Evolutionary conservation across 2,113 vertebrate species (phyloP), one percentile per base, ranked within the genome.

Genomic region (Psophia crepitans): DNA sequence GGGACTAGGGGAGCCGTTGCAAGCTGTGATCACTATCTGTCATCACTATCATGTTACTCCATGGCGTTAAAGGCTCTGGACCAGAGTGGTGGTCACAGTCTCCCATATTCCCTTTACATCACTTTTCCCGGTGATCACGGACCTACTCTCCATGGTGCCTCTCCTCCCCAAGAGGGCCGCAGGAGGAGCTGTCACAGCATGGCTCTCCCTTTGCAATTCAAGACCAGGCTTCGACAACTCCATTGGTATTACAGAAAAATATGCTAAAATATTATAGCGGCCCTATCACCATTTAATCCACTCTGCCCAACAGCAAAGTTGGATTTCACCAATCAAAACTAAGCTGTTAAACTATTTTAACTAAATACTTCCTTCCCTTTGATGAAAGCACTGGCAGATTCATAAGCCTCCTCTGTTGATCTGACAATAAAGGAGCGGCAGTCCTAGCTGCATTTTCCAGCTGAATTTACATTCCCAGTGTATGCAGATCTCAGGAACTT

Each of bases 261-360:
- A 92, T 56, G 85, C 71, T 93, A 88, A 92, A 89, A 91, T 68
- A 70, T 84, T 94, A 32, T 78, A 92, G 92, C 60, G 30, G 16
- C 28, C 35, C 68, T 37, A 44, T 57, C 12, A 6, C 56, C 66
- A 41, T 37, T 77, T 81, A 90, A 87, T 84, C 80, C 57, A 2
- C 60, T 84, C 84, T 68, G 76, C 71, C 75, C 91, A 82, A 87
- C 35, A 82, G 73, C 53, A 39, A 80, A 84, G 91, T 24, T 73
- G 57, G 66, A 94, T 89, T 95, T 87, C 77, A 68, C 11, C 89
- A 93, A 92, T 75, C 69, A 82, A 81, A 87, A 94, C 83, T 60
- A 87, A 87, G 87, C 48, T 58, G 76, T 39, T 86, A 12, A 89
- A 90, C 33, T 68, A 7, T 68, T 81, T 51, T 3, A 1, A 53